Conservation (phyloP, 2,888 invertebrate species). For the Rosalia funebris region DNA sequence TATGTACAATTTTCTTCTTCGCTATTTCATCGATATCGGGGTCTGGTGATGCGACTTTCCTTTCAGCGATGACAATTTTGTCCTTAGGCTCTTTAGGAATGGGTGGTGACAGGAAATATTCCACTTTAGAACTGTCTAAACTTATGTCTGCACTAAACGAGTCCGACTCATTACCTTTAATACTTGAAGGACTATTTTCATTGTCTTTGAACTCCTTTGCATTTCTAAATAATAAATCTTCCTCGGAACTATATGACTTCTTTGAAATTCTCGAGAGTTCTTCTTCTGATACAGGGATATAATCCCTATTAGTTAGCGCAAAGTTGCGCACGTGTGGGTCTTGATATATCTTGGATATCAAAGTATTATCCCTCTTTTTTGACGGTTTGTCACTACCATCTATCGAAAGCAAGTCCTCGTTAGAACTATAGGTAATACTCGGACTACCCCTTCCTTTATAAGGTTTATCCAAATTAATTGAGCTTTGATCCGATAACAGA, state of each 20-base stretch:
- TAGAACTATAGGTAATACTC: slow-evolving; percentile 40
- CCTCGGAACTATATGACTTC: slow-evolving; percentile 21
- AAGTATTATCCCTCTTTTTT: slow-evolving; percentile 52
- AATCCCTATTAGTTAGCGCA: slow-evolving; percentile 47
- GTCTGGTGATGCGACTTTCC: slow-evolving; percentile 20
- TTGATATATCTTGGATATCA: slow-evolving; percentile 53
- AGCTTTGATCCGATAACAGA: slow-evolving; percentile 24
- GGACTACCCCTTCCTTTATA: slow-evolving; percentile 9
- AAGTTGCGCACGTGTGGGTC: slow-evolving; percentile 50
- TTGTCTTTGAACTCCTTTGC: not conserved
- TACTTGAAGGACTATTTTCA: not conserved
- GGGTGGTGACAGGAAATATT: not conserved
- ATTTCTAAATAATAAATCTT: slow-evolving; percentile 24
- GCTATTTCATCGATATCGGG: slow-evolving; percentile 44
- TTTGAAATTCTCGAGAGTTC: slow-evolving; percentile 1
- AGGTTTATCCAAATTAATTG: slow-evolving; percentile 1
- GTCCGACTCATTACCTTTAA: not conserved
- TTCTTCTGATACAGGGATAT: slow-evolving; percentile 40
- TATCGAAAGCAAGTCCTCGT: slow-evolving; percentile 44
- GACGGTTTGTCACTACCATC: slow-evolving; percentile 39
- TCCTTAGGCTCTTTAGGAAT: not conserved
- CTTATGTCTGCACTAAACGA: slow-evolving; percentile 4
- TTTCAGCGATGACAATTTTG: not conserved
- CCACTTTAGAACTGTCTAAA: not conserved
- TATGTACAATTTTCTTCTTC: slow-evolving; percentile 44